Conservation (phyloP, 2,113 vertebrate genomes). For the Arothron firmamentum region DNA sequence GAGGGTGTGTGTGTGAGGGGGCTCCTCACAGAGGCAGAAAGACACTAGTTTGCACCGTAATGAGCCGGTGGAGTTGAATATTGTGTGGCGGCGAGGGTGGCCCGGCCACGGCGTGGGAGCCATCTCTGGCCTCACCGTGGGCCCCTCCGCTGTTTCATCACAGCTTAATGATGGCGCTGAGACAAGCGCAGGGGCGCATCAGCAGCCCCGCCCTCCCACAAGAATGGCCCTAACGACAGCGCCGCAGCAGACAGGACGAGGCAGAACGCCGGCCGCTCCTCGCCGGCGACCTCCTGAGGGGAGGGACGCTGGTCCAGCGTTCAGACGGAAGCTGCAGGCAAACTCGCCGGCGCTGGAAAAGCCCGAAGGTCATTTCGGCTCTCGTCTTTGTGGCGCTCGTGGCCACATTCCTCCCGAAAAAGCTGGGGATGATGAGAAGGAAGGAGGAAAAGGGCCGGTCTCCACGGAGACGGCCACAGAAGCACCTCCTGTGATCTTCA, state of each 20-base stretch:
- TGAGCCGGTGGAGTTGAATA: conserved; percentile 56
- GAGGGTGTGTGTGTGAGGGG: background rate
- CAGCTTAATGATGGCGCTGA: conserved; percentile 48
- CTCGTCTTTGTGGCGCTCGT: background rate
- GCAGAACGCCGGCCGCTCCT: background rate
- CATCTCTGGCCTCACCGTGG: conserved; percentile 44
- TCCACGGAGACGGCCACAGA: conserved; percentile 35
- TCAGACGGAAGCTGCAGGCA: background rate
- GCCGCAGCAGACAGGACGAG: background rate
- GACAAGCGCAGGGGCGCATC: conserved; percentile 36
- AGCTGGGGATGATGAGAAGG: conserved; percentile 54
- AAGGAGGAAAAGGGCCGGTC: conserved; percentile 33
- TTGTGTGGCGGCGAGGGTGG: conserved; percentile 26
- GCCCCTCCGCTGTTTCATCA: conserved; percentile 52
- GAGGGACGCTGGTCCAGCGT: background rate
- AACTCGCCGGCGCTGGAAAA: background rate
- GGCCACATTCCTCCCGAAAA: conserved; percentile 10
- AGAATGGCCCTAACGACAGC: background rate
- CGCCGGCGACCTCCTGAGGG: no score
- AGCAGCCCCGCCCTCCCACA: conserved; percentile 38
- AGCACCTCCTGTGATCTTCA: conserved; percentile 49
- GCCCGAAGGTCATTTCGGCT: conserved; percentile 9
- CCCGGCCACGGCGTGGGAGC: conserved; percentile 43
- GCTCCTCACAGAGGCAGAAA: conserved; percentile 26
- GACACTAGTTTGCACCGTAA: conserved; percentile 44